Conservation (phyloP, 2,888 invertebrate genomes). For the Schizaphis graminum region DNA sequence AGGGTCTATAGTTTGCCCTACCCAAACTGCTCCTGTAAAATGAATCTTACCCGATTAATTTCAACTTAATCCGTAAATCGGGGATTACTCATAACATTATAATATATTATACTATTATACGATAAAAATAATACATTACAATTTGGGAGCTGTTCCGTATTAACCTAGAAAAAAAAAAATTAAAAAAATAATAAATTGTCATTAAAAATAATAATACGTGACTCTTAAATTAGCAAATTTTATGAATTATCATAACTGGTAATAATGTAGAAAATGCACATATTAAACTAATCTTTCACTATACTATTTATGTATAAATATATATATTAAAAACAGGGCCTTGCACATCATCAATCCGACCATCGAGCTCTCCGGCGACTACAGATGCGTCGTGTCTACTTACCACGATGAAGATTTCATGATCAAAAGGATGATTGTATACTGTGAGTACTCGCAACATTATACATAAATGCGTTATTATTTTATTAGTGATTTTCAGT, state of each 20-base stretch:
- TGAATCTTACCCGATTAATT: neutral
- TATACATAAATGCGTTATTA: neutral
- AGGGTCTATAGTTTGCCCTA: too few species aligned
- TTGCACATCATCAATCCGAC: constrained; percentile 79
- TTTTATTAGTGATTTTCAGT: neutral
- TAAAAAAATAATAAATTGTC: neutral
- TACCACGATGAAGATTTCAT: constrained; percentile 79
- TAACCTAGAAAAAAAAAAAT: neutral
- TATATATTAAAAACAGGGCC: constrained; percentile 73
- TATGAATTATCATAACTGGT: neutral
- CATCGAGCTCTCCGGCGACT: constrained; percentile 80
- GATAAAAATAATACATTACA: neutral
- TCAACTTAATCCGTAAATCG: neutral
- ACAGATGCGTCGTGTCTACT: constrained; percentile 81
- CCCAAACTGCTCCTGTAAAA: neutral
- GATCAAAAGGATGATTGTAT: constrained; percentile 78
- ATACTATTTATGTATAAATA: neutral
- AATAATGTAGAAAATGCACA: neutral
- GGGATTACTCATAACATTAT: neutral
- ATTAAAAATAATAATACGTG: neutral
- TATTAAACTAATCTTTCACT: neutral
- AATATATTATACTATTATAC: neutral
- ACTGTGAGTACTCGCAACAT: constrained; percentile 74
- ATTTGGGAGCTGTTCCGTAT: neutral
- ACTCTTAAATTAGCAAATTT: neutral